Base-by-base conservation (phyloP, 2,797 vertebrate genomes). In the Myotis myotis region DNA sequence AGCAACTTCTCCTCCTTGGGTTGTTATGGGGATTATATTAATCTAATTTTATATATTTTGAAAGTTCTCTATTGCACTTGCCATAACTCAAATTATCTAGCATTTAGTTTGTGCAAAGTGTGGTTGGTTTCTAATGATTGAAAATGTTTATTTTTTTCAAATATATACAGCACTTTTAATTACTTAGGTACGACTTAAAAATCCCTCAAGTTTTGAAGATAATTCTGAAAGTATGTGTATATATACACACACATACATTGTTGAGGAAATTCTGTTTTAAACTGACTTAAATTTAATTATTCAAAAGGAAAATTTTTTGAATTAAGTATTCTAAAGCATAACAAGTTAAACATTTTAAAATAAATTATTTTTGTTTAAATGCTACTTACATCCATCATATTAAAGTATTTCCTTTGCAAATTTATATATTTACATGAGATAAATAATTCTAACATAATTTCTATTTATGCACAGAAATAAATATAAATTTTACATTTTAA, bases 341-440 rank as follows among this genome's bases (percentile, higher is more conserved):
- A 57, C 8, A 89, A 22, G 3, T 83, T 71, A 76, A 28, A 83
- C 4, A 70, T 47, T 91, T 83, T 49, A 2, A 79, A 95, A 68
- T 90, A 82, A 81, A 44, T 78, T 72, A 15, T 44, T 90, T 83
- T 93, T 87, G 3, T 75, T 90, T 74, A 92, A 85, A 55, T 68
- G 19, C 22, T 75, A 72, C 16, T 92, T 82, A 16, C 1, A 23
- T 47, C 10, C 3, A 68, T 41, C n/a, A 79, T 51, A 64, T 60
- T 78, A 49, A 93, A 83, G 8, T n/a, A 64, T 92, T 75, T 90
- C 6, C 60, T 90, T 75, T 49, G 7, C 17, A 92, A 95, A 83
- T 80, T 3, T 87, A 33, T 84, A 80, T 23, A 15, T 36, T 76
- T 76, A 51, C 49, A 51, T 51, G 47, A 89, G 20, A 23, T 78